Conservation (phyloP, 2,797 vertebrate genomes). For the Coendou prehensilis region DNA sequence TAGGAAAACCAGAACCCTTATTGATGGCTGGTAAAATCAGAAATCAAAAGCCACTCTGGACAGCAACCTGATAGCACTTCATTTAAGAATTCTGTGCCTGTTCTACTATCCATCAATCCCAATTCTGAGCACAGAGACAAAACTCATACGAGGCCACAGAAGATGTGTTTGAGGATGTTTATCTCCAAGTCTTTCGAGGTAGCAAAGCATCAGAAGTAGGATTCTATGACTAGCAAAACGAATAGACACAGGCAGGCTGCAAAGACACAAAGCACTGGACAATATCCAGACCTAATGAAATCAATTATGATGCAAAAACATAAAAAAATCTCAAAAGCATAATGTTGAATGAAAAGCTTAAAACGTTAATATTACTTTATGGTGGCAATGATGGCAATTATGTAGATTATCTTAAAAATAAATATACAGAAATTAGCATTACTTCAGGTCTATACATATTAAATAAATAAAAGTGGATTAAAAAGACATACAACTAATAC, state of each 20-base stretch:
- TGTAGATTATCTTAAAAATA: not conserved
- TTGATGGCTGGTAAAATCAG: not conserved
- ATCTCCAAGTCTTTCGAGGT: not conserved
- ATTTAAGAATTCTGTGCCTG: not conserved
- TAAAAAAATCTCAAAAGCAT: slow-evolving; percentile 8
- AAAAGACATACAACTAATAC: not conserved
- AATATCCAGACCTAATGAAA: not conserved
- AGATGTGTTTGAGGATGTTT: not conserved
- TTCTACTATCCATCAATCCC: not conserved
- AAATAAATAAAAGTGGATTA: not conserved
- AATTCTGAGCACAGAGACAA: not conserved
- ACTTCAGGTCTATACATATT: slow-evolving; percentile 26
- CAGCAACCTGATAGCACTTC: not conserved
- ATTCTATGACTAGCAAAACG: not conserved
- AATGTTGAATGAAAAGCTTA: not conserved
- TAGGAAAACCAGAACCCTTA: not conserved
- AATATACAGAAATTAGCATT: not conserved
- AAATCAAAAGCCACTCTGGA: not conserved
- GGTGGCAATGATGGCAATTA: not conserved
- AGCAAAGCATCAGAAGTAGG: not conserved
- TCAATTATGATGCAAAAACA: not conserved
- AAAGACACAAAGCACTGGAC: not conserved
- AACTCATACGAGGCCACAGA: not conserved
- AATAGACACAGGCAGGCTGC: not conserved
- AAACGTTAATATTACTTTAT: not conserved